A percentile compares a stretch with the other conserved stretches of the same genome.
phyloP scores from a whole-genome alignment of 2,888 invertebrate genomes.

The Stramonita haemastoma region DNA sequence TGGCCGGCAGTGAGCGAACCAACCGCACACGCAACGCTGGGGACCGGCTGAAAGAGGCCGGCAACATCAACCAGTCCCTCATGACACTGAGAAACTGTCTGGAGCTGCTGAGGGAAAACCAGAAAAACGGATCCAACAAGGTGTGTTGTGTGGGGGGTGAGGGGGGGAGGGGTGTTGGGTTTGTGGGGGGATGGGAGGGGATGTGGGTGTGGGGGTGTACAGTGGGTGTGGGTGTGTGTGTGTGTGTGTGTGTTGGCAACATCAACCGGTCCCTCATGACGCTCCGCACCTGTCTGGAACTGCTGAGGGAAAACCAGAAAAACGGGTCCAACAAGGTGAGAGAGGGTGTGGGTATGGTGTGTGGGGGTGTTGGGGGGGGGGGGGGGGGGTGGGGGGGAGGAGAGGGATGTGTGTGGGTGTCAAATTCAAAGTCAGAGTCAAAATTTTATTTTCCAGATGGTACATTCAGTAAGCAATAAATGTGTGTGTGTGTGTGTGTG shows the following conservation, averaged over 20 bases:
- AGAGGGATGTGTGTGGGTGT: too few species aligned
- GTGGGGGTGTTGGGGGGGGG: too few species aligned
- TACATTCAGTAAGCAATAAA: too few species aligned
- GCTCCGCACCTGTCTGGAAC: slow-evolving; percentile 92
- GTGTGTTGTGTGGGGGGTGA: slow-evolving; percentile 54
- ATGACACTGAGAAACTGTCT: slow-evolving; percentile 95
- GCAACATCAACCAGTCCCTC: slow-evolving; percentile 97
- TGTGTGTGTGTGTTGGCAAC: too few species aligned
- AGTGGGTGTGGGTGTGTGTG: too few species aligned
- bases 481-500: too few species aligned
- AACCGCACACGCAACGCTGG: slow-evolving; percentile 93
- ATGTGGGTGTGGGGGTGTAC: background rate
- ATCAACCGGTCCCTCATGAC: slow-evolving; percentile 98
- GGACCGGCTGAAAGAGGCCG: slow-evolving; percentile 84
- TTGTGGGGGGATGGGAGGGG: too few species aligned
- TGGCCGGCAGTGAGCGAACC: slow-evolving; percentile 95
- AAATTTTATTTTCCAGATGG: too few species aligned
- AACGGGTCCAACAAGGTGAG: slow-evolving; percentile 80
- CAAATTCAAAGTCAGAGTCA: too few species aligned
- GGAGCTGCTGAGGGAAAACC: slow-evolving; percentile 93
- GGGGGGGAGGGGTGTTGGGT: background rate
- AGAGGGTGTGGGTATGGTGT: too few species aligned
- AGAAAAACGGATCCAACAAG: slow-evolving; percentile 82
- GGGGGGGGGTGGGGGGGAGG: too few species aligned
- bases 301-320: slow-evolving; percentile 91